Conservation (phyloP, 2,797 vertebrate species). For the Myotis vivesi region DNA sequence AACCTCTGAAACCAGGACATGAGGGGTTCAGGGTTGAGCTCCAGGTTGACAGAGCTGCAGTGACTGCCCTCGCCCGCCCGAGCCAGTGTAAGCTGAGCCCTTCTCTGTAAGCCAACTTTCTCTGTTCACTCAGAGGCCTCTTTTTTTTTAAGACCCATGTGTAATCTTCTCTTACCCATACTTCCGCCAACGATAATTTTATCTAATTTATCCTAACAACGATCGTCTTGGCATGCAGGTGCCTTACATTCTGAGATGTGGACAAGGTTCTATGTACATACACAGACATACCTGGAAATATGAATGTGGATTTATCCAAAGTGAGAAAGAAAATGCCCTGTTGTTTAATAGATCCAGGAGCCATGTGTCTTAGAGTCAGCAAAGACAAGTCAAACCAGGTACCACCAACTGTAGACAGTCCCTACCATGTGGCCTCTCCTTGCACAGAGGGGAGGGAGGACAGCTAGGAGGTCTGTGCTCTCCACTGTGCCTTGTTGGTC, state of each 20-base stretch:
- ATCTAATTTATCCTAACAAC: neutral
- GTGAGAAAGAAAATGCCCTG: neutral
- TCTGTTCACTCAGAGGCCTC: neutral
- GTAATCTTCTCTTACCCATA: neutral
- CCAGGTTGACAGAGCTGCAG: neutral
- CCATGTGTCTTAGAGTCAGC: neutral
- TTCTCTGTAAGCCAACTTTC: neutral
- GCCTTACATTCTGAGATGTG: constrained; percentile 5
- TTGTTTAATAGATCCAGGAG: neutral
- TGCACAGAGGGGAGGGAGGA: neutral
- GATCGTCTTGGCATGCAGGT: neutral
- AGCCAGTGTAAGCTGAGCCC: neutral
- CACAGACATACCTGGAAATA: neutral
- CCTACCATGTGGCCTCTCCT: neutral
- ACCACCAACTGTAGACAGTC: neutral
- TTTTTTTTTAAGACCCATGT: neutral
- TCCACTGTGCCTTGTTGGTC: neutral
- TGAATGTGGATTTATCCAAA: neutral
- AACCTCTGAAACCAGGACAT: neutral
- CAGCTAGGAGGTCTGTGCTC: neutral
- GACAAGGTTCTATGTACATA: too few species aligned
- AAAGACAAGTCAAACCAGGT: neutral
- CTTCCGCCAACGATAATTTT: neutral
- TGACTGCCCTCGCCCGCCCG: neutral
- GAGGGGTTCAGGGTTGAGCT: neutral